Evolutionary conservation across 2,797 vertebrate genomes (phyloP).

Genomic region (Decapterus maruadsi): DNA sequence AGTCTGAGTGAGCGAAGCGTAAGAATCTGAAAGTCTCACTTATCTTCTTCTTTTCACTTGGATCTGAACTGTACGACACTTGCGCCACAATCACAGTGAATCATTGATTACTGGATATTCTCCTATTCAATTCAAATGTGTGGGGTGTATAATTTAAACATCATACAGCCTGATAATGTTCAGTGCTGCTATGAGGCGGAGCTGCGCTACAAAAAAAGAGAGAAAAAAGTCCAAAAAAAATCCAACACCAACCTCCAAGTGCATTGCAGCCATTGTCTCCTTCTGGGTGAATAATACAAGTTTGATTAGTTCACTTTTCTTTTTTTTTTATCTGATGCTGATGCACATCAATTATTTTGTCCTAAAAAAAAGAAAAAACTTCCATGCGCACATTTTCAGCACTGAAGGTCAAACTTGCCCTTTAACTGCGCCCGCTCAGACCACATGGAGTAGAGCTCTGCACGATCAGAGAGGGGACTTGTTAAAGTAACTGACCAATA

Average conservation of each 20-base stretch:
- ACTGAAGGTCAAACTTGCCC: constrained; percentile 21
- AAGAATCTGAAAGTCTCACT: neutral
- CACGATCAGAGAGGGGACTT: constrained; percentile 33
- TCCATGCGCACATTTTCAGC: neutral
- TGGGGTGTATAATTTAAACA: constrained; percentile 1
- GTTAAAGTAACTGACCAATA: constrained; percentile 34
- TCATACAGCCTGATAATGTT: neutral
- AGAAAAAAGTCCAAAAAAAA: neutral
- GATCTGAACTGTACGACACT: neutral
- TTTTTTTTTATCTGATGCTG: neutral
- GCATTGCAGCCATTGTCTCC: neutral
- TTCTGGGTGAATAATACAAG: neutral
- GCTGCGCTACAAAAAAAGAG: neutral
- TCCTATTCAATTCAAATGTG: neutral
- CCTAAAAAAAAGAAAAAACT: neutral
- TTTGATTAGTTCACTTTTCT: neutral
- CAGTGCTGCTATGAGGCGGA: neutral
- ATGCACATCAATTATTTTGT: neutral
- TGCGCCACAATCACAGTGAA: neutral
- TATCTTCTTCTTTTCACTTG: neutral
- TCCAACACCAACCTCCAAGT: neutral
- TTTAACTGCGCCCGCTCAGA: constrained; percentile 2
- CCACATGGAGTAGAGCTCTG: neutral
- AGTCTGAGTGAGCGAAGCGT: too few relatives aligned
- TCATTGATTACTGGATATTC: neutral